Evolutionary conservation across 37 sponge, comb jelly and placozoan genomes (phyloP).

Genomic region (Chondrosia reniformis): DNA sequence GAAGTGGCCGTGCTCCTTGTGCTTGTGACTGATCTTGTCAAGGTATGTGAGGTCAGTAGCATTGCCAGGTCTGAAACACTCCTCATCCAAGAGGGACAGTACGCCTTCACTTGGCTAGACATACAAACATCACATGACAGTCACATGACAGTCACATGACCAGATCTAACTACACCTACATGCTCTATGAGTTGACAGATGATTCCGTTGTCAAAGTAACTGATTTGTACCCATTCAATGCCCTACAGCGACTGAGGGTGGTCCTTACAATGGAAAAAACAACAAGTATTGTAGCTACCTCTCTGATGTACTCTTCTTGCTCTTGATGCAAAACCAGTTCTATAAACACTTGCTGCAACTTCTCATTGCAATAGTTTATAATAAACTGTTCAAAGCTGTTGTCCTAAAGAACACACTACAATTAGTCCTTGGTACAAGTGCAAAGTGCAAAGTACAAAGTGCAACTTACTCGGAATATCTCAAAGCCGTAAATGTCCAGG

Average conservation of each 20-base stretch:
- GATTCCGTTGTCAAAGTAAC: slow-evolving; percentile 83
- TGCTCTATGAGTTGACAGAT: slow-evolving; percentile 86
- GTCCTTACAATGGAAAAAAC: too few relatives aligned
- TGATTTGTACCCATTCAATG: slow-evolving; percentile 74
- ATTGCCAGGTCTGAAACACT: slow-evolving; percentile 82
- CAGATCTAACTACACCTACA: slow-evolving; percentile 41
- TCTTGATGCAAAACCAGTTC: slow-evolving; percentile 76
- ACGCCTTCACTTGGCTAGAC: slow-evolving; percentile 67
- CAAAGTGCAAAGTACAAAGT: not conserved
- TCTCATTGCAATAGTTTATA: slow-evolving; percentile 95
- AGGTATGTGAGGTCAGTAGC: slow-evolving; percentile 68
- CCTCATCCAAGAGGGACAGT: slow-evolving; percentile 76
- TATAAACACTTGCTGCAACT: slow-evolving; percentile 86
- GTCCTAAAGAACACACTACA: not conserved
- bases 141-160: not conserved
- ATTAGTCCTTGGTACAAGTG: not conserved
- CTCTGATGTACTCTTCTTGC: slow-evolving; percentile 82
- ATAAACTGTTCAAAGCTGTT: slow-evolving; percentile 91
- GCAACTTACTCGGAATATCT: slow-evolving; percentile 64
- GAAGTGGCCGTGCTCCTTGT: slow-evolving; percentile 61
- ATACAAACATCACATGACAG: slow-evolving; percentile 2
- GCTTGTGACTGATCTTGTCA: slow-evolving; percentile 50
- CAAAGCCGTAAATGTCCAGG: slow-evolving; percentile 91
- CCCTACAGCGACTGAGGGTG: too few relatives aligned
- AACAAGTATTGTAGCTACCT: slow-evolving; percentile 60